Percentiles rank a stretch among this genome's conserved stretches.
These are phyloP conservation scores for Sinodicranocentrus sp. DNA, from an alignment of 2,888 invertebrate genomes.

Conservation along the genomic window DNA sequence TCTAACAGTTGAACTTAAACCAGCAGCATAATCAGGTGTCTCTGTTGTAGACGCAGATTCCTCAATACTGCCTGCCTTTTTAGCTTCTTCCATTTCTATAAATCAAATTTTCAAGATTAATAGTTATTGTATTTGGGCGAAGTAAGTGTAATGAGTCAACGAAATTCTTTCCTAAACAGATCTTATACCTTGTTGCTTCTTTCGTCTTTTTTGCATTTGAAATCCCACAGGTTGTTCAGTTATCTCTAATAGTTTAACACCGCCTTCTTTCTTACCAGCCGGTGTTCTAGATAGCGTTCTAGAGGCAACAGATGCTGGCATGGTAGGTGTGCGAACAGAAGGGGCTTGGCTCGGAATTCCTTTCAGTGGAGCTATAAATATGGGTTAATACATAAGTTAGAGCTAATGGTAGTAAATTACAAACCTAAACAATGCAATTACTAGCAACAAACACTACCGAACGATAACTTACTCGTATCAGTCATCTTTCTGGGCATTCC, in stretches of 20 bases:
- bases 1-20: constrained; percentile 82
- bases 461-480: constrained; percentile 86
- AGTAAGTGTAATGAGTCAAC: neutral
- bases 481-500: constrained; percentile 98
- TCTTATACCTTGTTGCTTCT: constrained; percentile 86
- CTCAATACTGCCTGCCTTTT: constrained; percentile 78
- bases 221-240: constrained; percentile 93
- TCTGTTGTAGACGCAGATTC: constrained; percentile 77
- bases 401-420: too few species aligned
- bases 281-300: constrained; percentile 83
- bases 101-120: neutral
- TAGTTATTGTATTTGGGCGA: neutral
- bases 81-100: constrained; percentile 77
- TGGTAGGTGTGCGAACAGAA: constrained; percentile 82
- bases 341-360: constrained; percentile 92
- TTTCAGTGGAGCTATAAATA: constrained; percentile 90
- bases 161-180: neutral
- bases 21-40: constrained; percentile 92
- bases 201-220: constrained; percentile 91
- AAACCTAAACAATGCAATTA: neutral
- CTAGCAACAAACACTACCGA: neutral
- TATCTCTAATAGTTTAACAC: constrained; percentile 96
- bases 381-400: too few species aligned
- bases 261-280: constrained; percentile 89
- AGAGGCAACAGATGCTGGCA: constrained; percentile 79